phyloP scores from a whole-genome alignment of 2,113 vertebrate species.

The Xiphophorus couchianus region DNA sequence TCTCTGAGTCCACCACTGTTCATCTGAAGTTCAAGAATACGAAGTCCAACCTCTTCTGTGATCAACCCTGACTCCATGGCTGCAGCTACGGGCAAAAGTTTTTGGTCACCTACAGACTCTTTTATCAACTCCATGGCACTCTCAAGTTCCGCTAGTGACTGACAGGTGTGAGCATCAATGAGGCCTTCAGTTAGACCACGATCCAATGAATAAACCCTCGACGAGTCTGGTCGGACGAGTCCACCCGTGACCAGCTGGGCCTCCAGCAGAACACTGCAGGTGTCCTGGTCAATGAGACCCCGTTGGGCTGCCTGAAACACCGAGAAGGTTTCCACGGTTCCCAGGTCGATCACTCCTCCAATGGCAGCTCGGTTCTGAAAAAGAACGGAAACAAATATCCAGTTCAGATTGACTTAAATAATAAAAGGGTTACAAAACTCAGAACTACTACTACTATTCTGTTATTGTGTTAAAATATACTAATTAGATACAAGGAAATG shows the following conservation, averaged over 20 bases:
- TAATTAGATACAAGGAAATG: conserved; percentile 13
- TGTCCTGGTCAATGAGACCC: conserved; percentile 96
- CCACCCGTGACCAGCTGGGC: conserved; percentile 88
- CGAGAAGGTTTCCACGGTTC: conserved; percentile 92
- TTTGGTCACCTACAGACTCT: conserved; percentile 38
- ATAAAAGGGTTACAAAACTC: not conserved
- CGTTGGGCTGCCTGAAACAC: conserved; percentile 90
- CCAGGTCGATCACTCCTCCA: conserved; percentile 94
- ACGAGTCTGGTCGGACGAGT: conserved; percentile 84
- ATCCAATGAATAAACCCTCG: conserved; percentile 83
- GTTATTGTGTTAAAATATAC: not conserved
- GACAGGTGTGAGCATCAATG: conserved; percentile 78
- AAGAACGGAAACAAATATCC: conserved; percentile 46
- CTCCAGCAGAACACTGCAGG: conserved; percentile 87
- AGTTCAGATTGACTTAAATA: conserved; percentile 1
- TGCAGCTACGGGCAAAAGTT: conserved; percentile 73
- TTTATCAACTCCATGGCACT: conserved; percentile 75
- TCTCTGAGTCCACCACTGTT: conserved; percentile 80
- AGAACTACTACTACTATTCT: not conserved
- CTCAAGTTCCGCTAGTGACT: conserved; percentile 81
- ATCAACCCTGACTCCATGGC: conserved; percentile 85
- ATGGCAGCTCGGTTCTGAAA: conserved; percentile 83
- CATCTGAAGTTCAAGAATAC: conserved; percentile 86
- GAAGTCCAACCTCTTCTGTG: conserved; percentile 82
- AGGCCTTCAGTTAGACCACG: conserved; percentile 81